Base-by-base conservation (phyloP, 2,888 invertebrate genomes). In the Stictocephala bisonia region DNA sequence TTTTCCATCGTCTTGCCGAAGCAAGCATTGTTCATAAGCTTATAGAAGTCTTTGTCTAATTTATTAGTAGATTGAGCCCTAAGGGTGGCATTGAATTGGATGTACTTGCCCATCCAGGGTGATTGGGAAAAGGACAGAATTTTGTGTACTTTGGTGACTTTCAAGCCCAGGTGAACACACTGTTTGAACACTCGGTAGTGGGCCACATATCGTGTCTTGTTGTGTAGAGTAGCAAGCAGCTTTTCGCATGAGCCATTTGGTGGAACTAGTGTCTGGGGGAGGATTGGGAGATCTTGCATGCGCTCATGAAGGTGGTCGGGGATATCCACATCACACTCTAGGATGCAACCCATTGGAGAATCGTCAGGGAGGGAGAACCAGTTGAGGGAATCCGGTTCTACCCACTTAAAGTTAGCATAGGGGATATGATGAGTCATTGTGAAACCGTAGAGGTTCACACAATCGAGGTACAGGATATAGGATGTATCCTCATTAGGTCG, bases 111-210 rank as follows among this genome's bases (percentile, higher is more conserved):
- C 41, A 82, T 60, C 80, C 78, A 82, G 27, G 69, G 27, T 3
- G 77, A 77, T 79, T 81, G 81, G 15, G 73, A 69, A 73, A 81
- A 82, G 35, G 72, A 18, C 13, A 82, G 58, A 18, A 80, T 71
- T 13, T 78, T 60, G 72, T 81, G 80, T 15, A 81, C 78, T 78
- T 81, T 81, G 27, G 7, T 35, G 35, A 35, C 2, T 48, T 48
- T 48, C 48, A 48, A 2, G 4, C 48, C 48, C 7, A 48, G 48
- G 4, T 22, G 48, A 4, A 22, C 48, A 7, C 20, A 18, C 48
- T 22, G 22, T 13, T 48, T 18, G 15, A 48, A 48, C 2, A 48
- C 20, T 22, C n/a, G n/a, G n/a, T n/a, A n/a, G n/a, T n/a, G n/a
- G n/a, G n/a, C 51, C 11, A 51, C 13, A 20, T 51, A 51, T 24